phyloP scores from a whole-genome alignment of 1,140 invertebrate species.

The Trachymyrmex septentrionalis region DNA sequence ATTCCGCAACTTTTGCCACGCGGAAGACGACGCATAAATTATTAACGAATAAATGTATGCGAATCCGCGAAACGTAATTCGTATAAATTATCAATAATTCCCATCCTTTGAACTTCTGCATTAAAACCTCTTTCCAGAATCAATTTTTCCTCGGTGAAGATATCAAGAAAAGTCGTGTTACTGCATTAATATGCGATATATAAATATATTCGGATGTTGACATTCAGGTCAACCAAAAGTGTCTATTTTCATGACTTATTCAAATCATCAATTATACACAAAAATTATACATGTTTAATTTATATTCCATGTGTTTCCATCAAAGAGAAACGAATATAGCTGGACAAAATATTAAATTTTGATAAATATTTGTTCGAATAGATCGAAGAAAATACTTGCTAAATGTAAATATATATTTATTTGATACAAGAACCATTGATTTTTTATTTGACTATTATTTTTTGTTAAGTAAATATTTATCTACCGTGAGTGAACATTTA shows the following conservation, averaged over 20 bases:
- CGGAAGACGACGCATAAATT: conserved; percentile 14
- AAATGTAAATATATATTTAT: no score
- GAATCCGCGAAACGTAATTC: conserved; percentile 4
- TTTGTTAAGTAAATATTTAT: no score
- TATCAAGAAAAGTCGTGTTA: not conserved
- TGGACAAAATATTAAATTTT: not conserved
- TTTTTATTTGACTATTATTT: no score
- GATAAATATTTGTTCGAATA: no score
- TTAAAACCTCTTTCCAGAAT: not conserved
- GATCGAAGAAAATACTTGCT: no score
- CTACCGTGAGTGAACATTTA: no score
- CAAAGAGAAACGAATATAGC: not conserved
- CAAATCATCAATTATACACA: not conserved
- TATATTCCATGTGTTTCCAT: not conserved
- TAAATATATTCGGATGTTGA: not conserved
- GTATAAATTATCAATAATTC: conserved; percentile 23
- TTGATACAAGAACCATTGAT: no score
- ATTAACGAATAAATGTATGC: conserved; percentile 9
- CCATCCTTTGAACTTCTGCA: not conserved
- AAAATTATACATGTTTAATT: not conserved
- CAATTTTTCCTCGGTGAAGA: conserved; percentile 1
- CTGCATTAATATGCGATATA: not conserved
- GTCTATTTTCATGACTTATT: not conserved
- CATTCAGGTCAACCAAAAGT: not conserved
- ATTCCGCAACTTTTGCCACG: conserved; percentile 28